Evolutionary conservation across 1,140 invertebrate species (phyloP).

Genomic region (Phthorimaea operculella): DNA sequence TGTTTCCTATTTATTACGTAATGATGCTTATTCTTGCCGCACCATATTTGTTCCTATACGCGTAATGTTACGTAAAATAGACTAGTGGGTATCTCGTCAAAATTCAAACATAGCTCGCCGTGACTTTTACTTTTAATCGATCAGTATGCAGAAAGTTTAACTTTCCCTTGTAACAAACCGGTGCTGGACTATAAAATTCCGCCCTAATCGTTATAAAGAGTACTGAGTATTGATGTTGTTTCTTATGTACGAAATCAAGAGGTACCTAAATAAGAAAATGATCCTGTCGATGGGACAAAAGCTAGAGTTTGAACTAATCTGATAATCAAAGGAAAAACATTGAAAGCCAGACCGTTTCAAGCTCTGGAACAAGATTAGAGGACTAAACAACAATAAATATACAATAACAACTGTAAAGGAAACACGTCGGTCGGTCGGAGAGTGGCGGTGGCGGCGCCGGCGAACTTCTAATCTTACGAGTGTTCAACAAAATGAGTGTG

Average conservation of each 20-base stretch:
- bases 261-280: no score
- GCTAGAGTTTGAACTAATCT: neutral
- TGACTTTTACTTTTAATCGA: conserved; percentile 58
- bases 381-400: conserved; percentile 31
- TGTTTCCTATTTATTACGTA: neutral
- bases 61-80: conserved; percentile 32
- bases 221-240: no score
- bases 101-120: conserved; percentile 15
- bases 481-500: conserved; percentile 37
- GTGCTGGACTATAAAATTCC: conserved; percentile 7
- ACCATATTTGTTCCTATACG: neutral
- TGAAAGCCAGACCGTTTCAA: no score
- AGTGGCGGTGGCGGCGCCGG: conserved; percentile 27
- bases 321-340: neutral
- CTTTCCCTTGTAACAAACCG: conserved; percentile 37
- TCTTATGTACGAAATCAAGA: no score
- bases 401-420: conserved; percentile 40
- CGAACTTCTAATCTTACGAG: conserved; percentile 42
- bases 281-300: neutral
- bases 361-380: no score
- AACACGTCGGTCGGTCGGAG: conserved; percentile 27
- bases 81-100: conserved; percentile 19
- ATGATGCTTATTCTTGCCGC: neutral
- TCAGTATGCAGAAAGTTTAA: conserved; percentile 57
- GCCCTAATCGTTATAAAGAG: neutral